phyloP scores from a whole-genome alignment of 2,888 invertebrate genomes.

The Synergus itoensis region DNA sequence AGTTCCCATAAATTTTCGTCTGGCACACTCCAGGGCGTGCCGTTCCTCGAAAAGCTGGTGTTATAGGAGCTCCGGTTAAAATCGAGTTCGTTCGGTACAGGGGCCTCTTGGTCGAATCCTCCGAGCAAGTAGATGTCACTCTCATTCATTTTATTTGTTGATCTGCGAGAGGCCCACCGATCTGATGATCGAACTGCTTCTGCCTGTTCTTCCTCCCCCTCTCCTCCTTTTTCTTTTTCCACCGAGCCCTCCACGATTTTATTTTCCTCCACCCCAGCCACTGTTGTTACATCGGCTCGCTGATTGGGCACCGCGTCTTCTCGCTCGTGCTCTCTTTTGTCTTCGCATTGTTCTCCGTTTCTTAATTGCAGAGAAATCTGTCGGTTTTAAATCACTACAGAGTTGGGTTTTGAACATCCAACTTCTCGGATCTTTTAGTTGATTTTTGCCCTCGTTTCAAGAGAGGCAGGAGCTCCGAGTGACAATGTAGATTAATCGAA shows the following conservation, averaged over 20 bases:
- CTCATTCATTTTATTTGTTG: slow-evolving; percentile 69
- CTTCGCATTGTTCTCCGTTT: slow-evolving; percentile 32
- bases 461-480: background rate
- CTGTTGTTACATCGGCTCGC: background rate
- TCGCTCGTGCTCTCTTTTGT: slow-evolving; percentile 36
- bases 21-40: slow-evolving; percentile 48
- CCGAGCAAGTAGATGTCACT: slow-evolving; percentile 71
- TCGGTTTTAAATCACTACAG: background rate
- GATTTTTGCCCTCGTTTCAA: background rate
- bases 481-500: background rate
- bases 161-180: slow-evolving; percentile 43
- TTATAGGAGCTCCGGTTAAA: slow-evolving; percentile 67
- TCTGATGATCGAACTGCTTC: slow-evolving; percentile 29
- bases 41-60: slow-evolving; percentile 61
- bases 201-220: slow-evolving; percentile 18
- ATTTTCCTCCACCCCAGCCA: background rate
- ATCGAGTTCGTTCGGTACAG: slow-evolving; percentile 43
- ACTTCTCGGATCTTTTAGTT: background rate
- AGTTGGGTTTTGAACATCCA: background rate
- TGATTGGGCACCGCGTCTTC: slow-evolving; percentile 8
- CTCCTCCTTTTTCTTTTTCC: slow-evolving; percentile 8
- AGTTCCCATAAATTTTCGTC: slow-evolving; percentile 75
- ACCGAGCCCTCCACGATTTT: background rate
- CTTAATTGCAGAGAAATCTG: background rate
- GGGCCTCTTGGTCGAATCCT: slow-evolving; percentile 66